Evolutionary conservation across 2,797 vertebrate species (phyloP).

Genomic region (Paramormyrops hopkinsi): DNA sequence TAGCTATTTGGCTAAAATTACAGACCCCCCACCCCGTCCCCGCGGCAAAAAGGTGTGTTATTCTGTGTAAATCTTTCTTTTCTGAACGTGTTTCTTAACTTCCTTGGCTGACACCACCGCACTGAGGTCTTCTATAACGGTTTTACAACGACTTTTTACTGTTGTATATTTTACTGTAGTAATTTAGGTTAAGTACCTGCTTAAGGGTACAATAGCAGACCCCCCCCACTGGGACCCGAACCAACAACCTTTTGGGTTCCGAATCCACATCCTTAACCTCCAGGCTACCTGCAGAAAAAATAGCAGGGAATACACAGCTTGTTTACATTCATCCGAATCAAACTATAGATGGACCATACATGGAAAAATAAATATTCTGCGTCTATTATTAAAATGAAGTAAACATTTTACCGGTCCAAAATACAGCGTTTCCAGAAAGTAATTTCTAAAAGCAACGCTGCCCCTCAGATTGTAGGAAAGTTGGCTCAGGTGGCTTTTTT

Average conservation of each 20-base stretch:
- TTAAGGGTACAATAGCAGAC: neutral
- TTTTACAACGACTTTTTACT: neutral
- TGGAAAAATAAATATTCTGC: neutral
- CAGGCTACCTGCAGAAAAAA: neutral
- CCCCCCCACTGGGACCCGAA: neutral
- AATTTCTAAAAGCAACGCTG: neutral
- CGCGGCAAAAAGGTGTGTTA: neutral
- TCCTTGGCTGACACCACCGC: neutral
- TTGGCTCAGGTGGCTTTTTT: neutral
- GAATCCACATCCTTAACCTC: neutral
- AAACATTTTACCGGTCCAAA: neutral
- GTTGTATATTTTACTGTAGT: conserved; percentile 2
- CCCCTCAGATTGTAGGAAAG: neutral
- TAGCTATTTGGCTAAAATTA: neutral
- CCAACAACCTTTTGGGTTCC: neutral
- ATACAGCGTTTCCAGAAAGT: neutral
- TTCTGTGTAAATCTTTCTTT: neutral
- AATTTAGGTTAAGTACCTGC: neutral
- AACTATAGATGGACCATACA: neutral
- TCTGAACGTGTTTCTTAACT: neutral
- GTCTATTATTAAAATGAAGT: neutral
- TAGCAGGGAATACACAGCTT: neutral
- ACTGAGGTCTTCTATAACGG: neutral
- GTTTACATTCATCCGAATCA: neutral
- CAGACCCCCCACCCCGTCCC: neutral